Base-by-base conservation (phyloP, 2,797 vertebrate species). In the Lycodopsis pacificus region DNA sequence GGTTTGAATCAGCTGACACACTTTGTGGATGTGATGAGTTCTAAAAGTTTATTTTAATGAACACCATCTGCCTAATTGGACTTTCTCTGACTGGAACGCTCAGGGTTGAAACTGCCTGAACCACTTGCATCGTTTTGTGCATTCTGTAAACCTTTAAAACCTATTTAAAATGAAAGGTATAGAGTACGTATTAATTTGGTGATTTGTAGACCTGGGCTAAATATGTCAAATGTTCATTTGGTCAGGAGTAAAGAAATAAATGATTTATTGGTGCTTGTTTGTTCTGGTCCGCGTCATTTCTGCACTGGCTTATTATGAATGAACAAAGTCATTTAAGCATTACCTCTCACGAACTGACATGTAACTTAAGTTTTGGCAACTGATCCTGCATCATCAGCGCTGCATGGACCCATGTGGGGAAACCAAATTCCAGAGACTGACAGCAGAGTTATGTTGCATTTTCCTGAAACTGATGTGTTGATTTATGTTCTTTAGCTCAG, bases 11-110 rank as follows among this genome's bases (percentile, higher is more conserved):
- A 74, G 72, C 61, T 77, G 76, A 78, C 46, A 62, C 42, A 36
- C 46, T 62, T 56, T 67, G 53, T 70, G 30, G 53, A 65, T 58
- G 53, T 57, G 77, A 81, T 63, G 44, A 85, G 61, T 73, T 70
- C 40, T 72, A 58, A 76, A 76, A 65, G 74, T 73, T 63, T 58
- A 70, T 20, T 61, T 65, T 73, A 85, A 83, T 76, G 48, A 84
- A 69, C 32, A 72, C 69, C 77, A 89, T 79, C 71, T 83, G 80
- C 49, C 25, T 65, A 38, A 71, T 65, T 78, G 56, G 46, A 71
- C 15, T 77, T 80, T 57, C 49, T n/a, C 34, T 1, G 9, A 70
- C 57, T 59, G 7, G n/a, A 40, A 62, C n/a, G 2, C 20, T 49
- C 12, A 40, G n/a, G 61, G 65, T 54, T 36, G 12, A 62, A 66